Conservation (phyloP, 2,113 vertebrate species). For the Osmerus mordax region DNA sequence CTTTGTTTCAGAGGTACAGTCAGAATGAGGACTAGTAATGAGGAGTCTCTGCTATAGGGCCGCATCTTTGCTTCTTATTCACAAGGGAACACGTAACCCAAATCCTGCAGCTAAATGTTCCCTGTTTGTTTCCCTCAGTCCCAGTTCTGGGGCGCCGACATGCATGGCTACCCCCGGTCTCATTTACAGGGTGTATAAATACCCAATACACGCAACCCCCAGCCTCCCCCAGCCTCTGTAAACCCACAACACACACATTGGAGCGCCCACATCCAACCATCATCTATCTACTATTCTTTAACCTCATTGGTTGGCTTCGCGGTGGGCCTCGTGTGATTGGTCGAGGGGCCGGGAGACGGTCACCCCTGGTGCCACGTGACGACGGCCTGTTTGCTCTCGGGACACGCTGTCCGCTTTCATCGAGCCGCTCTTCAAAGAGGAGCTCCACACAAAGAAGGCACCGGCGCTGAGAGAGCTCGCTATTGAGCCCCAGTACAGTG, state of each 20-base stretch:
- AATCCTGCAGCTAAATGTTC: conserved; percentile 11
- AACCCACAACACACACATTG: not conserved
- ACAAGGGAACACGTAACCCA: not conserved
- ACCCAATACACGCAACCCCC: not conserved
- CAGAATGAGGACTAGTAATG: too few relatives aligned
- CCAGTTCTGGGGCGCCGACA: conserved; percentile 25
- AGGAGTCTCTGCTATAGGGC: too few relatives aligned
- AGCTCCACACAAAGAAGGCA: conserved; percentile 19
- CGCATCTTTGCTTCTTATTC: not conserved
- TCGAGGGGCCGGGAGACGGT: conserved; percentile 35
- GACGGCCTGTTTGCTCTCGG: conserved; percentile 37
- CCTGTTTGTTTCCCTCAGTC: conserved; percentile 19
- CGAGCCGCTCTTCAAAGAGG: conserved; percentile 34
- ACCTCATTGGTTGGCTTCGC: conserved; percentile 35
- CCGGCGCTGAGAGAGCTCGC: conserved; percentile 14
- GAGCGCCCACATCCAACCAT: not conserved
- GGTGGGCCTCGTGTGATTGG: conserved; percentile 31
- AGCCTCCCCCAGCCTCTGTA: too few relatives aligned
- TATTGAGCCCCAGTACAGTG: conserved; percentile 39
- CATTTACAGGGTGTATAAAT: conserved; percentile 25
- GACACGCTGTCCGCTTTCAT: conserved; percentile 36
- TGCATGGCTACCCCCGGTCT: conserved; percentile 20
- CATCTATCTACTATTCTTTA: not conserved
- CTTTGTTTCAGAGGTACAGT: too few relatives aligned
- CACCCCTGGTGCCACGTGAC: conserved; percentile 56